Conservation (phyloP, 2,888 invertebrate genomes). For the Cryptophagus acutangulus region DNA sequence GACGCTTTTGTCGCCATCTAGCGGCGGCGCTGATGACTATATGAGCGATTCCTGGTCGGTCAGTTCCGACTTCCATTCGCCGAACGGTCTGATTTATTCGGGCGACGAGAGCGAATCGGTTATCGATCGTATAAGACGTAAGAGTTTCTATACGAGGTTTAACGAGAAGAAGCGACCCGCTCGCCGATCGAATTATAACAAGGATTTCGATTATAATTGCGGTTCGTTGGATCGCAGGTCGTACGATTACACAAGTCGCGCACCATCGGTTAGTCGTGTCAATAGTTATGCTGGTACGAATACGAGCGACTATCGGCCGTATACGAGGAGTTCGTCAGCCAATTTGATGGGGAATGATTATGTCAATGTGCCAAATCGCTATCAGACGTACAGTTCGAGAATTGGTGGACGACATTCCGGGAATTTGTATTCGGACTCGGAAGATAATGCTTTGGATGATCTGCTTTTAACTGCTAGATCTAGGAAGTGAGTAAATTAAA, state of each 20-base stretch:
- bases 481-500: conserved; percentile 35
- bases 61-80: conserved; percentile 55
- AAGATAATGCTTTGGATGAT: conserved; percentile 42
- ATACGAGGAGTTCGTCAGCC: conserved; percentile 39
- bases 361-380: conserved; percentile 43
- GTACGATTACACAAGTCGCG: conserved; percentile 30
- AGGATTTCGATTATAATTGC: conserved; percentile 29
- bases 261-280: conserved; percentile 11
- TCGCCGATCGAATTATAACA: conserved; percentile 52
- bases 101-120: conserved; percentile 61
- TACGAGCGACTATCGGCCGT: conserved; percentile 32
- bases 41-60: conserved; percentile 60
- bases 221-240: conserved; percentile 39
- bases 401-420: conserved; percentile 32
- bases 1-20: conserved; percentile 54
- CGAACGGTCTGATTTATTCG: conserved; percentile 41
- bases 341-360: conserved; percentile 42
- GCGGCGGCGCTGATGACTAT: no score
- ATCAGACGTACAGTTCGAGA: conserved; percentile 44
- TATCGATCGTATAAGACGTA: conserved; percentile 78
- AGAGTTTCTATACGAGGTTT: conserved; percentile 85
- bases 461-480: conserved; percentile 40
- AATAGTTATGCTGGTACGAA: conserved; percentile 25
- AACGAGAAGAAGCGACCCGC: conserved; percentile 74
- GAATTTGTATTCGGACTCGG: conserved; percentile 40